Evolutionary conservation across 2,113 vertebrate species (phyloP), one percentile per base, ranked within the genome.

Genomic region (Labeo rohita): DNA sequence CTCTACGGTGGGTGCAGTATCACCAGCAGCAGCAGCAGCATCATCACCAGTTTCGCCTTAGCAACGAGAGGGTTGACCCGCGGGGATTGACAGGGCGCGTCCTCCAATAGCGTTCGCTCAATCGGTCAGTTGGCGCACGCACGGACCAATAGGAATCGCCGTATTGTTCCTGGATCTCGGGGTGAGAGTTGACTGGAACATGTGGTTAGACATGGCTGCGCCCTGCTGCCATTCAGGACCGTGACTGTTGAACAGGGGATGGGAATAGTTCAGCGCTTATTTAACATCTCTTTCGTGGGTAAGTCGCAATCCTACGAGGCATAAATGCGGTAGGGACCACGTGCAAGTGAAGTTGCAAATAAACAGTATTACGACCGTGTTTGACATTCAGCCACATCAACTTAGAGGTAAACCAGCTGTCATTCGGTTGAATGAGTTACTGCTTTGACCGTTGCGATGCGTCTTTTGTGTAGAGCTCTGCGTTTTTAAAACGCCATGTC

Each of bases 1-100:
- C 28, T 76, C 47, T 49, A 81, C 74, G 79, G 79, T 66, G 75
- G 85, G 85, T 85, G 87, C 87, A 83, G 84, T 83, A 88, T 91
- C 85, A 90, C 87, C 92, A 88, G 89, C 86, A 91, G 90, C 92
- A 90, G 90, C 90, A 88, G 87, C 90, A 91, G 86, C 90, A 93
- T 66, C 87, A 88, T 86, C 88, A 87, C 87, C 86, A 89, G 89
- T 80, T 92, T 93, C 92, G 91, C 92, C 92, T 91, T 93, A 94
- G 94, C 93, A 94, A 93, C 93, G 89, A 85, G 85, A 86, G 86
- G 91, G 90, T 83, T 84, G 92, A 45, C 39, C 65, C 52, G 36
- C 50, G 8, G 81, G 6, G 91, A 94, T 70, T 90, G 94, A 92
- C 83, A 88, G n/a, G 43, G 21, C 0, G 5, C 1, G 10, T n/a